phyloP scores from a whole-genome alignment of 92 coral and sea anemone species.

The Chrysogorgia sp. region DNA sequence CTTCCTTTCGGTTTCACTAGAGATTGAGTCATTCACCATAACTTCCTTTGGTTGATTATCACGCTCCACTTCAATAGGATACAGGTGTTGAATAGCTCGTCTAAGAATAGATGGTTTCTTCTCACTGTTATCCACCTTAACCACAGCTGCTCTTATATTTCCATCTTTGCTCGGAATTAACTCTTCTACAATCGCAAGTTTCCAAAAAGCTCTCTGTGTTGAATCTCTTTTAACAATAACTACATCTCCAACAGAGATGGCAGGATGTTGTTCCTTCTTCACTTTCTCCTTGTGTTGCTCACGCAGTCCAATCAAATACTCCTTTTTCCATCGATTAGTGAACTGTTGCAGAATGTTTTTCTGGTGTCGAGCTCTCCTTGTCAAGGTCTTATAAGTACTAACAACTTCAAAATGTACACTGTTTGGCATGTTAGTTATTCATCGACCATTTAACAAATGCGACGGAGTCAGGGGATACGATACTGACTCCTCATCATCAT shows the following conservation, averaged over 20 bases:
- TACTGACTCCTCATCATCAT: constrained; percentile 45
- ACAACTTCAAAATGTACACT: constrained; percentile 54
- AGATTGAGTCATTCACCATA: not conserved
- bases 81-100: constrained; percentile 38
- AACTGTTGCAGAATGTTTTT: constrained; percentile 44
- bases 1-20: not conserved
- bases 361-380: constrained; percentile 41
- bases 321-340: constrained; percentile 36
- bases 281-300: too few relatives aligned
- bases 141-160: constrained; percentile 44
- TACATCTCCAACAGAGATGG: constrained; percentile 44
- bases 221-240: constrained; percentile 49
- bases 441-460: constrained; percentile 59
- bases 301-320: too few relatives aligned
- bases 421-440: constrained; percentile 52
- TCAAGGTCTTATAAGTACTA: constrained; percentile 49
- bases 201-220: constrained; percentile 51
- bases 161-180: constrained; percentile 50
- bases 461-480: constrained; percentile 59
- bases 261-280: not conserved
- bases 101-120: constrained; percentile 33
- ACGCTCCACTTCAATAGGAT: constrained; percentile 29
- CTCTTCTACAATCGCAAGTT: constrained; percentile 52
- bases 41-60: not conserved
- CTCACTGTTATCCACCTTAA: constrained; percentile 40